A percentile compares a stretch with the other conserved stretches of the same genome.
These are phyloP conservation scores for Elachura formosa DNA, from an alignment of 2,113 vertebrate species.

Conservation along the genomic window DNA sequence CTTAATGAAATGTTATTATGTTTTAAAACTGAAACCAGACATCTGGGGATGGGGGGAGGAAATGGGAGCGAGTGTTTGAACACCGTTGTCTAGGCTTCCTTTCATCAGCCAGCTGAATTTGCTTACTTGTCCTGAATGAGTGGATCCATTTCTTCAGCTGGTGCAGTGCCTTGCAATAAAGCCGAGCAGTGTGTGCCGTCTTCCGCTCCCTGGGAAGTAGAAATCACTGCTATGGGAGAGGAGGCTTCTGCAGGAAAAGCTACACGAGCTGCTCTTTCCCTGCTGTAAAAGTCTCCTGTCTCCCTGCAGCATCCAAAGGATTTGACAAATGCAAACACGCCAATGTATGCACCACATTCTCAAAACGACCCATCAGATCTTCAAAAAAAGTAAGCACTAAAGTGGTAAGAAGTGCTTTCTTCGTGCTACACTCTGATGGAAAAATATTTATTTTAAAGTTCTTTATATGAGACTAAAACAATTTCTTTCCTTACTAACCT, in stretches of 20 bases:
- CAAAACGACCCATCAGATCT: rapidly evolving
- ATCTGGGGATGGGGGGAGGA: not conserved
- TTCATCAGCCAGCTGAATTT: slow-evolving; percentile 60
- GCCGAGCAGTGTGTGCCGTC: slow-evolving; percentile 33
- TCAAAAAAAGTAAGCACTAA: not conserved
- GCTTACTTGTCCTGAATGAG: slow-evolving; percentile 61
- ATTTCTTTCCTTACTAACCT: not conserved
- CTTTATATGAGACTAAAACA: not conserved
- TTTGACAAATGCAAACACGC: rapidly evolving
- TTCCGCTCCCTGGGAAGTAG: slow-evolving; percentile 50
- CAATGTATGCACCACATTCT: not conserved
- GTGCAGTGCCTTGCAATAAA: slow-evolving; percentile 43
- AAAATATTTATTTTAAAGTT: not conserved
- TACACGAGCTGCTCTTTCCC: not conserved
- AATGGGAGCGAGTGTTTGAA: slow-evolving; percentile 33
- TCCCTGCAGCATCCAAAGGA: not conserved
- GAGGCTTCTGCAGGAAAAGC: not conserved
- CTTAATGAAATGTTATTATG: slow-evolving; percentile 59
- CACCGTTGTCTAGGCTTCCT: slow-evolving; percentile 41
- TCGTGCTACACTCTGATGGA: not conserved
- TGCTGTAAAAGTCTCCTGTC: not conserved
- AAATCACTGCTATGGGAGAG: slow-evolving; percentile 44
- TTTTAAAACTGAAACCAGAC: slow-evolving; percentile 59
- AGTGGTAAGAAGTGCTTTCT: not conserved
- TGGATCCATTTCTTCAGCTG: slow-evolving; percentile 59